phyloP scores from a whole-genome alignment of 2,888 invertebrate genomes.

The Tortrix viridana region DNA sequence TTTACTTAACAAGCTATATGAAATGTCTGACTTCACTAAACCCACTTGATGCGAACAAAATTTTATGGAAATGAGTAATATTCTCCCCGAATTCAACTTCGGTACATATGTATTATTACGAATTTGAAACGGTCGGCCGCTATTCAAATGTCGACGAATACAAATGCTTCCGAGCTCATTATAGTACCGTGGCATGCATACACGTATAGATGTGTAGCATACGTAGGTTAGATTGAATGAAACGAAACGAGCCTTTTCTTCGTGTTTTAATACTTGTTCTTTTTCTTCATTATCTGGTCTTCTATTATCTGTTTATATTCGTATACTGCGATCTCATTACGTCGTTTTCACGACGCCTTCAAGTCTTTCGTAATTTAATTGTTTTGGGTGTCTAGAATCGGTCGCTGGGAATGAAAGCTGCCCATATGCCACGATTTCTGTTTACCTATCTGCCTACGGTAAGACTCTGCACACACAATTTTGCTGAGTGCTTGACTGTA shows the following conservation, averaged over 20 bases:
- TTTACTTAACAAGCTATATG: constrained; percentile 4
- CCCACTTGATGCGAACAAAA: constrained; percentile 39
- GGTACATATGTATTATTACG: constrained; percentile 47
- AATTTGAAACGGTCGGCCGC: constrained; percentile 49
- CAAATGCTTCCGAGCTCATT: constrained; percentile 55
- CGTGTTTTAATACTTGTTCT: constrained; percentile 29
- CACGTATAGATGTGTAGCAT: constrained; percentile 31
- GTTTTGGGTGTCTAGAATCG: background rate
- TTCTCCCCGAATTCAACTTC: constrained; percentile 42
- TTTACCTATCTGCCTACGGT: constrained; percentile 31
- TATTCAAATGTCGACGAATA: constrained; percentile 57
- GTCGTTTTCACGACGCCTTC: background rate
- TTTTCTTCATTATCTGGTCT: constrained; percentile 30
- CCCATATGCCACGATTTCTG: constrained; percentile 23
- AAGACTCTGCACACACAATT: constrained; percentile 40
- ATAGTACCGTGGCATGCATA: constrained; percentile 42
- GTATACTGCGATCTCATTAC: constrained; percentile 12
- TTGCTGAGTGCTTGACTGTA: constrained; percentile 46
- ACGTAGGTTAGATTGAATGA: constrained; percentile 35
- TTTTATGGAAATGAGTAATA: constrained; percentile 49
- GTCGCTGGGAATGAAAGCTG: constrained; percentile 7
- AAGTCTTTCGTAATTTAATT: background rate
- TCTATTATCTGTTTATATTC: constrained; percentile 22
- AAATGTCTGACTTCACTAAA: constrained; percentile 30
- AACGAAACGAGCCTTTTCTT: constrained; percentile 33